Evolutionary conservation across 2,888 invertebrate species (phyloP), one percentile per base, ranked within the genome.

Genomic region (Drosophila sordidapex): DNA sequence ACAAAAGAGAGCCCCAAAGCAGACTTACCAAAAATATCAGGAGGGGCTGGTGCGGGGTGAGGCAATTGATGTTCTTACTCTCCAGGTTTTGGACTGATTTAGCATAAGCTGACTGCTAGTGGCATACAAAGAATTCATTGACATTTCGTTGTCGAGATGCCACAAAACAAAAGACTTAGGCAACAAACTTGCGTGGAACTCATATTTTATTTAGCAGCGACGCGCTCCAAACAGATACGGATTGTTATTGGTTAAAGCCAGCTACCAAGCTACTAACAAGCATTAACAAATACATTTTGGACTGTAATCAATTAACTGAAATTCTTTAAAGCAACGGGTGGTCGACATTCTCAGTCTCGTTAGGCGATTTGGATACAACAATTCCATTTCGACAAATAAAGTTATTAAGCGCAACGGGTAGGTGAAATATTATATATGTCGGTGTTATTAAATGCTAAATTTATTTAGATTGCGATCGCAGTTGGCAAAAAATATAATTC

Each of bases 141-240:
- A 84, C 89, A 85, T 89, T 85, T 83, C 36, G 21, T 7, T 18
- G n/a, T 21, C n/a, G 29, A 36, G 36, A 51, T 36, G 31, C 13
- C 21, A 51, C n/a, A n/a, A 68, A 78, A 86, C 87, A 79, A 81
- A 83, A 81, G 74, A 86, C 77, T 86, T 76, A 72, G 73, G 72
- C 79, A 76, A 85, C 78, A 66, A 85, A 88, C 90, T 86, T 90
- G 77, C 83, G 70, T 73, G 66, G 75, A 89, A 87, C 83, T 89
- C 90, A 86, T 89, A 84, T 87, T 74, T 85, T 89, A 85, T 84
- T 81, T 89, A 89, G 61, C 76, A 80, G 76, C 15, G 51, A 25
- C 25, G 15, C 25, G 46, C 46, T 46, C 15, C 15, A 1, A 46
- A 25, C 51, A 18, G 33, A 58, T 49, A 64, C 72, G 69, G 67